Base-by-base conservation (phyloP, 2,113 vertebrate genomes). In the Sinosuthora webbiana region DNA sequence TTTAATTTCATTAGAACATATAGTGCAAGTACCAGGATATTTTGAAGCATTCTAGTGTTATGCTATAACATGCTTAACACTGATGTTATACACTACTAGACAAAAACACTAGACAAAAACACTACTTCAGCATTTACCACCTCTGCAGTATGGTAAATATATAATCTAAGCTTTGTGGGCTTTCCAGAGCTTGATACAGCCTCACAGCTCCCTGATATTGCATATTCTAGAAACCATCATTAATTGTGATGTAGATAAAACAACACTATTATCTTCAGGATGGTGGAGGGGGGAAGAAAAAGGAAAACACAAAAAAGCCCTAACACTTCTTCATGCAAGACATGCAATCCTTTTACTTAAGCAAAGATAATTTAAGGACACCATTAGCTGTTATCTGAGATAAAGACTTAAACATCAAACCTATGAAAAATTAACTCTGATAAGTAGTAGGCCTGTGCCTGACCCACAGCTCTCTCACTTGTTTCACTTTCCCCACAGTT, bases 241-340 rank as follows among this genome's bases (percentile, higher is more conserved):
- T 81, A 81, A 52, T 27, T 78, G 18, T 31, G 28, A 56, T 49
- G 28, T 22, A 65, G 71, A 47, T 80, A 71, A 96, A 80, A 83
- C 30, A 56, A 37, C 9, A n/a, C 5, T 56, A 8, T 37, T 64
- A 67, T 42, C 15, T n/a, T 15, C 3, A 9, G 10, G 30, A 2
- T 1, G 3, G 1, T 21, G 13, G 22, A 18, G 9, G 6, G 4
- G 4, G 1, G 1, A 7, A 4, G 7, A 53, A 17, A 18, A 53
- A 41, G 33, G 4, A n/a, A 20, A 44, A 24, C 13, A 69, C 7
- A 15, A 16, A 74, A 53, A 52, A 55, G 0, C 5, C 33, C 14
- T 57, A 52, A n/a, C 27, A 9, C 64, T 88, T 85, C 70, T 88
- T 59, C 28, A 80, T 81, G 33, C 30, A 52, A 60, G 63, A 55